These are phyloP conservation scores for Grammatotria lemairii DNA, from an alignment of 2,113 vertebrate genomes.

Conservation along the genomic window DNA sequence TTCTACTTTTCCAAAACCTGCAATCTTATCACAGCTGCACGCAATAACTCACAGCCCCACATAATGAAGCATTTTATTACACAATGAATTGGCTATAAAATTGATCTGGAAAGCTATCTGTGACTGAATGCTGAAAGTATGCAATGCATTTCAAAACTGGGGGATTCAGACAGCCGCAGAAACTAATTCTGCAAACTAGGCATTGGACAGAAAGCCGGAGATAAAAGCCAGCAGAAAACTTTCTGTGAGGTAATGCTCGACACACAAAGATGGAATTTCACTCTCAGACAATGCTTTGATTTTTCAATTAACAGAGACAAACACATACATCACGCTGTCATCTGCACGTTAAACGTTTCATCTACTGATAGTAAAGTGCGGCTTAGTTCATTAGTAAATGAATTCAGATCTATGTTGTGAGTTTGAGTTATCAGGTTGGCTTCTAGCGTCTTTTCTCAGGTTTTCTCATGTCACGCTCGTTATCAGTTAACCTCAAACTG, in stretches of 20 bases:
- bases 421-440: background rate
- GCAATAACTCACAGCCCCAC: slow-evolving; percentile 7
- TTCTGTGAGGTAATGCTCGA: background rate
- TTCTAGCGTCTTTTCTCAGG: background rate
- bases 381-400: background rate
- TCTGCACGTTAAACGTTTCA: background rate
- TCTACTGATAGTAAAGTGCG: background rate
- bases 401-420: background rate
- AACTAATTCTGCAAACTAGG: background rate
- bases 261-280: background rate
- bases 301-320: background rate
- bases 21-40: slow-evolving; percentile 33
- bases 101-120: slow-evolving; percentile 32
- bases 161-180: background rate
- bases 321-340: background rate
- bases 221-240: slow-evolving; percentile 3
- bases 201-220: background rate
- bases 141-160: slow-evolving; percentile 31
- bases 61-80: slow-evolving; percentile 50
- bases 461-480: background rate
- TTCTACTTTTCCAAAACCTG: background rate
- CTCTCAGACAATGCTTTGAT: background rate
- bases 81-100: slow-evolving; percentile 33
- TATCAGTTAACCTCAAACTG: background rate
- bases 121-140: slow-evolving; percentile 41